A percentile compares a stretch with the other conserved stretches of the same genome.
These are phyloP conservation scores for Tetragonula clypearis DNA, from an alignment of 1,140 invertebrate species.

Conservation along the genomic window DNA sequence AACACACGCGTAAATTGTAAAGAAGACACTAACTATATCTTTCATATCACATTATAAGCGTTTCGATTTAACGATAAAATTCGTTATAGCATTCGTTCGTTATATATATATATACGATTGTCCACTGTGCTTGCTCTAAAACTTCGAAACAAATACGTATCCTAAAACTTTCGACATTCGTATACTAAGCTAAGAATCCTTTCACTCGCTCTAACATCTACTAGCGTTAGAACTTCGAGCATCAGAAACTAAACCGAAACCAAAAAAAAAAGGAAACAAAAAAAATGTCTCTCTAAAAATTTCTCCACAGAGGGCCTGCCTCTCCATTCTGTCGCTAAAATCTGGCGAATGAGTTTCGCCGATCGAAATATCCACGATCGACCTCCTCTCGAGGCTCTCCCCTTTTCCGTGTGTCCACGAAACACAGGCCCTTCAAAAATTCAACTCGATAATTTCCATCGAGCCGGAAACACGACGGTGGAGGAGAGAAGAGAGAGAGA, in stretches of 20 bases:
- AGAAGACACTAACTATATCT: too few relatives aligned
- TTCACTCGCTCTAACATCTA: not conserved
- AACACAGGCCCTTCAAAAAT: slow-evolving; percentile 39
- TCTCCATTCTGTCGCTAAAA: not conserved
- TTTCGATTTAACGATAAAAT: too few relatives aligned
- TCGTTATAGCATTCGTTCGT: too few relatives aligned
- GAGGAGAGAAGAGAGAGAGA: not conserved
- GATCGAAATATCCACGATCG: not conserved
- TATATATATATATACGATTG: too few relatives aligned
- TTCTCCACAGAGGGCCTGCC: not conserved
- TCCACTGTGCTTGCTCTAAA: too few relatives aligned
- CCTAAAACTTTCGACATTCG: not conserved
- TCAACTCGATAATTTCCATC: slow-evolving; percentile 64
- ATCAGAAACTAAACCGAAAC: not conserved
- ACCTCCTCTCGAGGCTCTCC: not conserved
- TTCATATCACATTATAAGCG: too few relatives aligned
- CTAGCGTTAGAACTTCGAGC: too few relatives aligned
- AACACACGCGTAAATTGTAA: too few relatives aligned
- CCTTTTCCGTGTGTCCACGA: slow-evolving; percentile 9
- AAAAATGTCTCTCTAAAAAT: not conserved
- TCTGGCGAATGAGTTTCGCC: too few relatives aligned
- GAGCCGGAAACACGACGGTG: slow-evolving; percentile 11
- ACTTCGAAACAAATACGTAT: too few relatives aligned
- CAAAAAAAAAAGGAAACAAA: too few relatives aligned
- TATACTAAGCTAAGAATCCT: not conserved